Base-by-base conservation (phyloP, 2,113 vertebrate species). In the Anguilla japonica region DNA sequence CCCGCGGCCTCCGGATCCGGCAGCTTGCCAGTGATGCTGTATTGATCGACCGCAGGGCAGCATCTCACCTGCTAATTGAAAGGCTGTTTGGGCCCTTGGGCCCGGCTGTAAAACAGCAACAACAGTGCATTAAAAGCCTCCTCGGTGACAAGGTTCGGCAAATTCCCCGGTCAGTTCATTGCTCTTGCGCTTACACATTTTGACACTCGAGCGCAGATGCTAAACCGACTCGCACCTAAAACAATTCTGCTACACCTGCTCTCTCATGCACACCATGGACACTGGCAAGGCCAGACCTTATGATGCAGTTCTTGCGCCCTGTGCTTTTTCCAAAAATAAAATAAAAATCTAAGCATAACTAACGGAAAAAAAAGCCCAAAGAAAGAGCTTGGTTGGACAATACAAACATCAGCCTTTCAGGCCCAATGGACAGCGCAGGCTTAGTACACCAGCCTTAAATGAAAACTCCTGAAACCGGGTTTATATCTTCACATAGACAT, bases 51-150 rank as follows among this genome's bases (percentile, higher is more conserved):
- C 92, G 89, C 93, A 90, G 91, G 93, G 92, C 93, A 93, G 91
- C 93, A 91, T 91, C 93, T 93, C 94, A 94, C 94, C 94, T 95
- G 95, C 93, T 95, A 95, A 93, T 95, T 95, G 94, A 95, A 95
- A 94, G 95, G 92, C 92, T 92, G 94, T 94, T 90, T 90, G 93
- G 92, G 93, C 93, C 94, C 93, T 89, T 88, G 92, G 93, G 93
- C 91, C 88, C 90, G 90, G 90, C 93, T 94, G 93, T 93, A 93
- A 94, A 95, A 93, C 94, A 94, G 93, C 89, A 91, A 91, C 94
- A 90, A 88, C 56, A 90, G 92, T 91, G 91, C 93, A 91, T 93
- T 95, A 93, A 94, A 93, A 92, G 92, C 92, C 71, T 79, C 80
- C 78, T 93, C 89, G 89, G 92, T 93, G 93, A 94, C 87, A 90